Percentiles rank a stretch among this genome's conserved stretches.
Evolutionary conservation across 2,113 vertebrate genomes (phyloP).

Genomic region (Lepisosteus osseus): DNA sequence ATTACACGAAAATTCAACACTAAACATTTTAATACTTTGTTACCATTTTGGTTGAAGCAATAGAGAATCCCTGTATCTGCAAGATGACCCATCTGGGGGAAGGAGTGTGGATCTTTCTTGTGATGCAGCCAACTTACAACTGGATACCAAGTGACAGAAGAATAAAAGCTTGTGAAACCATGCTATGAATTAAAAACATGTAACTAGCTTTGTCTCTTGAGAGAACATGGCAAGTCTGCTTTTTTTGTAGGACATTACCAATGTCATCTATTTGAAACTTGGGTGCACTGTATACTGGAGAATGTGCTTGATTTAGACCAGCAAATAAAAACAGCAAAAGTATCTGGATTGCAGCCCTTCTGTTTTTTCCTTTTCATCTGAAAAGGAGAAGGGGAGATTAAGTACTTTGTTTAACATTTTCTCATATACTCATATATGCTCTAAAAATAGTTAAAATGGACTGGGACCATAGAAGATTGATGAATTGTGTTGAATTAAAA

Average conservation of each 20-base stretch:
- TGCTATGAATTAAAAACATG: slow-evolving; percentile 61
- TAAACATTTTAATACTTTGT: too few relatives aligned
- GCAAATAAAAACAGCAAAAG: slow-evolving; percentile 19
- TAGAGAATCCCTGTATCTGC: slow-evolving; percentile 1
- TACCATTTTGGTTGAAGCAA: too few relatives aligned
- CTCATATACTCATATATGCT: not conserved
- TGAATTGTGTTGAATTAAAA: slow-evolving; percentile 60
- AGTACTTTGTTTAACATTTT: not conserved
- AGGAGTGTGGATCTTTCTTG: slow-evolving; percentile 62
- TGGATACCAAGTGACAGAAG: slow-evolving; percentile 65
- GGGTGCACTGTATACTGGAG: slow-evolving; percentile 23
- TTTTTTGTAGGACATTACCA: slow-evolving; percentile 56
- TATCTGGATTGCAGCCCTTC: not conserved
- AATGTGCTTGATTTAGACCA: slow-evolving; percentile 10
- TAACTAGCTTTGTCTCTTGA: slow-evolving; percentile 66
- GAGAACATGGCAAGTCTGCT: slow-evolving; percentile 51
- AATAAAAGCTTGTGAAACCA: slow-evolving; percentile 58
- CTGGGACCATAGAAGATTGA: slow-evolving; percentile 53
- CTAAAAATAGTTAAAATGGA: slow-evolving; percentile 5
- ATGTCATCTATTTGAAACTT: slow-evolving; percentile 44
- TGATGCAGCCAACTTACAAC: slow-evolving; percentile 61
- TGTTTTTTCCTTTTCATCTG: slow-evolving; percentile 27
- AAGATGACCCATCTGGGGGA: slow-evolving; percentile 54
- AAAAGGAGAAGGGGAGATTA: not conserved
- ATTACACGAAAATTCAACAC: too few relatives aligned